Base-by-base conservation (phyloP, 2,888 invertebrate species). In the Leucoma salicis region DNA sequence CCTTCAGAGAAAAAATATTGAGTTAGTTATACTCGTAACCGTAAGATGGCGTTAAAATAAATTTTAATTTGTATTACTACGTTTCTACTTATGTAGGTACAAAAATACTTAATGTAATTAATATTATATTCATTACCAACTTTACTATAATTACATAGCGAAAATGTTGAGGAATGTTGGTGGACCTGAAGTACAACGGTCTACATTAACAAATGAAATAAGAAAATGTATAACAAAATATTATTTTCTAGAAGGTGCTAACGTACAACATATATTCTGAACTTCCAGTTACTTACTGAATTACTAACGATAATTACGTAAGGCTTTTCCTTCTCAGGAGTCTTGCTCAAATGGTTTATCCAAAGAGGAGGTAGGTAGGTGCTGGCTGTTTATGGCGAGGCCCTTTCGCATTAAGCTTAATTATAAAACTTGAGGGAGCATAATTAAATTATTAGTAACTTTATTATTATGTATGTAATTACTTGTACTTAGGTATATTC, bases 381-480 rank as follows among this genome's bases (percentile, higher is more conserved):
- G 14, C 6, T 14, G 31, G 31, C 45, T 43, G 39, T 43, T 52
- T 46, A 49, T 33, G n/a, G 40, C 39, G 24, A 3, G 49, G 46
- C 63, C 57, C 50, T 61, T 60, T 49, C 27, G 38, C 53, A 60
- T 60, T 60, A 60, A 48, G 32, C 53, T 42, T 53, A 49, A 63
- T 60, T 60, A 60, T 50, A 49, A 60, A 53, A 60, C 57, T 63
- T 63, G 46, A 56, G 46, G 32, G 40, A 29, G 35, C 6, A 42
- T 62, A 60, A 63, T 60, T 63, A 63, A 59, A 56, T 56, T 50
- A 63, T 60, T 59, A 55, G 32, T 36, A 46, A 49, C 46, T 48
- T 50, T 48, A 53, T 46, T 39, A 63, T 56, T 44, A 43, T 47
- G n/a, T n/a, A n/a, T n/a, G n/a, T n/a, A n/a, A n/a, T n/a, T n/a